These are phyloP conservation scores for Cinclus mexicanus DNA, from an alignment of 2,113 vertebrate genomes.

Conservation along the genomic window DNA sequence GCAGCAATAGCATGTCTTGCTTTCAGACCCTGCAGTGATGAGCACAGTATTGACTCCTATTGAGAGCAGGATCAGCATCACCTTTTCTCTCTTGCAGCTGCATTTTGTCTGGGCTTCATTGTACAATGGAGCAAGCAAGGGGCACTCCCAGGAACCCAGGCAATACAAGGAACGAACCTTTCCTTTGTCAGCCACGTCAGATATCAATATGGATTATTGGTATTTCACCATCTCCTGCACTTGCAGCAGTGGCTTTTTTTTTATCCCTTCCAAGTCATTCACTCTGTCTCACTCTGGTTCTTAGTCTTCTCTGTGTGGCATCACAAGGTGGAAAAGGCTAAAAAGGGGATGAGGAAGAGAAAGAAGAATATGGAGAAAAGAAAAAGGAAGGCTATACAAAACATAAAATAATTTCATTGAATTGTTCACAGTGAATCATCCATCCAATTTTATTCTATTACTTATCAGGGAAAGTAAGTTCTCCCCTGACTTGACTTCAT, in stretches of 20 bases:
- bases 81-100: not conserved
- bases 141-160: not conserved
- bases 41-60: not conserved
- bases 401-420: not conserved
- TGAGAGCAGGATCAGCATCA: not conserved
- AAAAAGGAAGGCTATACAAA: slow-evolving; percentile 6
- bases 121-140: not conserved
- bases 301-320: not conserved
- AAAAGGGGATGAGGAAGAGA: slow-evolving; percentile 39
- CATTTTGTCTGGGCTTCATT: not conserved
- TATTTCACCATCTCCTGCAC: not conserved
- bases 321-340: not conserved
- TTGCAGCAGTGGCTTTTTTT: not conserved
- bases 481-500: not conserved
- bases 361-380: slow-evolving; percentile 4
- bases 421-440: not conserved
- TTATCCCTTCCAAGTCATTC: not conserved
- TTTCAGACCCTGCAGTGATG: not conserved
- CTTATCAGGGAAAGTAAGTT: not conserved
- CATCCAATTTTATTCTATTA: not conserved
- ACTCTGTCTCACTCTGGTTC: not conserved
- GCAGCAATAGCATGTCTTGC: not conserved
- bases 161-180: not conserved
- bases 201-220: not conserved
- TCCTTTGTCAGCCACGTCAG: not conserved